Percentiles rank a stretch among this genome's conserved stretches.
phyloP scores from a whole-genome alignment of 2,113 vertebrate species.

The Protobothrops mucrosquamatus region DNA sequence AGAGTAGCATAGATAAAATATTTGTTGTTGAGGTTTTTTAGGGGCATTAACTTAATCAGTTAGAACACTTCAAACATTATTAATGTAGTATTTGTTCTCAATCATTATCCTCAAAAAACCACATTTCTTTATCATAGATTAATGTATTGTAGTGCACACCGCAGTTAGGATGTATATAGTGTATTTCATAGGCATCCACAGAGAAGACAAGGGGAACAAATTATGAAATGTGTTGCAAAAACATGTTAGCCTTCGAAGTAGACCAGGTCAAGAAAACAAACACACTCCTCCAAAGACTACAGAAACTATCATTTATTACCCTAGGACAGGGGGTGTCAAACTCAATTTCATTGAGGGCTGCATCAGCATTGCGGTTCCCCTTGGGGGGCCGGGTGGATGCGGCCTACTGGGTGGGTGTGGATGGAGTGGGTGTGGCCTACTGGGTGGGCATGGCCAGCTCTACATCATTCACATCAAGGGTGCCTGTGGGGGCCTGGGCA shows the following conservation, averaged over 20 bases:
- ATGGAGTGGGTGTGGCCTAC: too few relatives aligned
- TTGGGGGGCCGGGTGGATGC: too few relatives aligned
- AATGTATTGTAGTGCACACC: slow-evolving; percentile 24
- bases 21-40: slow-evolving; percentile 10
- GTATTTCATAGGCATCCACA: background rate
- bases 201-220: background rate
- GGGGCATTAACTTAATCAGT: slow-evolving; percentile 35
- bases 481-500: too few relatives aligned
- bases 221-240: background rate
- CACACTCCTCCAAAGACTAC: background rate
- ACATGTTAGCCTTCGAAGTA: background rate
- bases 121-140: slow-evolving; percentile 25
- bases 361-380: too few relatives aligned
- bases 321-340: too few relatives aligned
- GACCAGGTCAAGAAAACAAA: background rate
- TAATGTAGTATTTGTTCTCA: slow-evolving; percentile 43
- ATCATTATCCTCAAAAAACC: slow-evolving; percentile 51
- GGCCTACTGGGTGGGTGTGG: too few relatives aligned
- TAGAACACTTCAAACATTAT: slow-evolving; percentile 34
- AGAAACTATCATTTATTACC: background rate
- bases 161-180: slow-evolving; percentile 18
- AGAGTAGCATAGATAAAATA: background rate
- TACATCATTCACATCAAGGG: too few relatives aligned
- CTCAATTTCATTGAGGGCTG: too few relatives aligned
- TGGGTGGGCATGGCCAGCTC: too few relatives aligned